phyloP scores from a whole-genome alignment of 2,797 vertebrate species.

The Poeciliopsis turneri region DNA sequence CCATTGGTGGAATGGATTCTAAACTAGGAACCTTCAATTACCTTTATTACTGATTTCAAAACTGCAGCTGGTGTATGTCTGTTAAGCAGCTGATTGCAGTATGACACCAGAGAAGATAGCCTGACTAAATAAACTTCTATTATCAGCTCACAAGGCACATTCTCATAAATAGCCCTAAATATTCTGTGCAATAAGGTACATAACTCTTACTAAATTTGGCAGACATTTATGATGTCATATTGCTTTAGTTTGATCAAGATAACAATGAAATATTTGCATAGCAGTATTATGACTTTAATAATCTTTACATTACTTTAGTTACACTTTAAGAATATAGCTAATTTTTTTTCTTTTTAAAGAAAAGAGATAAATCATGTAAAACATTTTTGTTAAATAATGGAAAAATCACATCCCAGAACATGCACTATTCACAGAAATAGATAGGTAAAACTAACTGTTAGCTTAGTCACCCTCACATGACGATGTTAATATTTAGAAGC shows the following conservation, averaged over 20 bases:
- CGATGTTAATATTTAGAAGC: not conserved
- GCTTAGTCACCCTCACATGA: not conserved
- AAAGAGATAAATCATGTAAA: not conserved
- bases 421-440: not conserved
- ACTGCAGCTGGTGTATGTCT: not conserved
- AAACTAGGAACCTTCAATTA: not conserved
- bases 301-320: not conserved
- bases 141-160: not conserved
- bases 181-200: not conserved
- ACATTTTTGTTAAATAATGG: not conserved
- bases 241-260: not conserved
- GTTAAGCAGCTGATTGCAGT: not conserved
- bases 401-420: not conserved
- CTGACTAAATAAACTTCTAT: not conserved
- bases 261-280: not conserved
- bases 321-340: not conserved
- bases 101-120: not conserved
- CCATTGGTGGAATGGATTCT: not conserved
- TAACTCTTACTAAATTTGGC: not conserved
- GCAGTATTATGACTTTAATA: not conserved
- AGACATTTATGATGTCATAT: too few species aligned
- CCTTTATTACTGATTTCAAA: not conserved
- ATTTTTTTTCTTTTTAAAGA: not conserved
- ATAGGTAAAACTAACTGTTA: not conserved
- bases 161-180: not conserved